Evolutionary conservation across 2,888 invertebrate genomes (phyloP), one percentile per base, ranked within the genome.

Genomic region (Tetranychus truncatus): DNA sequence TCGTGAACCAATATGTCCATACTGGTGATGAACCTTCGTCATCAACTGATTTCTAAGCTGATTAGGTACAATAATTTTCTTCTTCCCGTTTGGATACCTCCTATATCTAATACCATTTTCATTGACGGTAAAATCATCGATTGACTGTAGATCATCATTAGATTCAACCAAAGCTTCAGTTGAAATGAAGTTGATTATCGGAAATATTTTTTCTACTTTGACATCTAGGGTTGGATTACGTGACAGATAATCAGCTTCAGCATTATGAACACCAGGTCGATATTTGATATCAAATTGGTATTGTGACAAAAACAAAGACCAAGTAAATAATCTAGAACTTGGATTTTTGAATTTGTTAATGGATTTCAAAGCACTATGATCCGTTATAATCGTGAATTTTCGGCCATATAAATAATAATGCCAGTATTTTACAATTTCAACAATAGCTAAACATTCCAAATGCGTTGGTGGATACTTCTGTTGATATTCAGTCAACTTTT

Each of bases 401-500:
- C 24, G 1, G 2, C 76, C 77, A 21, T 45, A 11, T 18, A 77
- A 55, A 20, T 76, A 76, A 65, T 71, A 20, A 45, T 74, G 77
- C 71, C 73, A 80, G 45, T 78, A 77, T 69, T 79, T 75, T 1
- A 80, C 34, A 18, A 77, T 75, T 67, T 76, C 73, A 1, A 78
- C 71, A 7, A 80, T 73, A 0, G 77, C 78, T 15, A 80, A 74
- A 1, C 75, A 71, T 71, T 80, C n/a, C 79, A 34, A 77, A 73
- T 66, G 80, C 75, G 34, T 76, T 75, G n/a, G 76, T 74, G 7
- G 78, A 71, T 80, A 80, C 45, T 78, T 78, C 69, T 21, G 71
- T 71, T 80, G 78, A 74, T 77, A 76, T 24, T 65, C 69, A 34
- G 75, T 75, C 20, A 80, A 77, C 66, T 77, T 79, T 77, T 76